phyloP scores from a whole-genome alignment of 2,797 vertebrate species.

The Hippopotamyrus pictus region DNA sequence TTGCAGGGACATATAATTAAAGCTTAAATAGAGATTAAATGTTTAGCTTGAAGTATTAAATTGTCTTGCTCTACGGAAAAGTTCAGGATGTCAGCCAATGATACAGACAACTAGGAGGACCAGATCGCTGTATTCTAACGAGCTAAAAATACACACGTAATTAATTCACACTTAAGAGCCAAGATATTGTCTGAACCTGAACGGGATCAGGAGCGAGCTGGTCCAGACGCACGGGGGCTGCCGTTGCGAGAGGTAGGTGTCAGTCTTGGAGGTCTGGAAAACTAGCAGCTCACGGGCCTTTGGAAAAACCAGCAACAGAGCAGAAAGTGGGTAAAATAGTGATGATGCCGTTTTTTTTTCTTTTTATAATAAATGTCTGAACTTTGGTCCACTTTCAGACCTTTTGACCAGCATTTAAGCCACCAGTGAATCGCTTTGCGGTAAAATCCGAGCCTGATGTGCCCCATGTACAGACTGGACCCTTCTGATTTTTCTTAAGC shows the following conservation, averaged over 20 bases:
- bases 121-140: neutral
- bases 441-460: neutral
- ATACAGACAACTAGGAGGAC: neutral
- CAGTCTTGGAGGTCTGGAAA: neutral
- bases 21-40: neutral
- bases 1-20: neutral
- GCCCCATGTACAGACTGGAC: neutral
- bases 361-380: neutral
- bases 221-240: neutral
- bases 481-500: neutral
- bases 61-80: neutral
- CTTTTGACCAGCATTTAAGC: neutral
- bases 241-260: neutral
- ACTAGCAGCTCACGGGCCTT: neutral
- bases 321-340: neutral
- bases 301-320: neutral
- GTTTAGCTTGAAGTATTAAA: neutral
- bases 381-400: neutral
- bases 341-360: neutral
- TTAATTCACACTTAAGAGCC: neutral
- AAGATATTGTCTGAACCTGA: slow-evolving; percentile 1
- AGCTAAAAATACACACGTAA: neutral
- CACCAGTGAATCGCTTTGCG: neutral
- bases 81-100: neutral
- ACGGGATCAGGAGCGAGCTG: neutral